A percentile compares a stretch with the other conserved stretches of the same genome.
Conservation (phyloP, 2,113 vertebrate genomes). For the Gavia stellata region DNA sequence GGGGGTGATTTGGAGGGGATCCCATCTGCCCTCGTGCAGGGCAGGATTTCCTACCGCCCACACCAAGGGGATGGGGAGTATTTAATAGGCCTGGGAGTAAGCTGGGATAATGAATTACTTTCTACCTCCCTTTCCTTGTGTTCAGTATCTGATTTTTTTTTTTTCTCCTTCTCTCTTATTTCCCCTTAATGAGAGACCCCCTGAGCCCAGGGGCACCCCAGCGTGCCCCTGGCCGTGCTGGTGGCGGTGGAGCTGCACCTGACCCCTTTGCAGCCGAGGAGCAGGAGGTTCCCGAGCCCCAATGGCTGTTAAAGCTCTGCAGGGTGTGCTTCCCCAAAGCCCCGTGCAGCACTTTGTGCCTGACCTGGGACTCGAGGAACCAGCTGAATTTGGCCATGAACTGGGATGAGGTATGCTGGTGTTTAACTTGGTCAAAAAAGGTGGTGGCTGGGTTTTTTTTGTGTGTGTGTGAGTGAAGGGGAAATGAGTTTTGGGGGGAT, state of each 20-base stretch:
- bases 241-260: background rate
- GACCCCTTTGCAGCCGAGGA: background rate
- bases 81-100: background rate
- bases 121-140: background rate
- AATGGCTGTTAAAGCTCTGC: background rate
- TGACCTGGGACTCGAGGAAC: rapidly evolving
- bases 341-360: background rate
- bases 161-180: background rate
- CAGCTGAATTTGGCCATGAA: background rate
- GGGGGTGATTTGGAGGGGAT: constrained; percentile 18
- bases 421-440: background rate
- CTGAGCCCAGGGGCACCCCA: background rate
- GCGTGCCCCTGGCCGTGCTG: background rate
- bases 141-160: background rate
- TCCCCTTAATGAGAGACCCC: background rate
- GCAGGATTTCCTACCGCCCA: background rate
- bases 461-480: too few species aligned
- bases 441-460: background rate
- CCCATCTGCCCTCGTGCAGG: constrained; percentile 39
- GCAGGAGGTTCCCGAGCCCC: background rate
- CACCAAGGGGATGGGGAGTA: background rate
- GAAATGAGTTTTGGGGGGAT: background rate
- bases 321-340: background rate
- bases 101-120: background rate
- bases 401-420: background rate